Evolutionary conservation across 2,888 invertebrate genomes (phyloP).

Genomic region (Drosophila parthenogenetica): DNA sequence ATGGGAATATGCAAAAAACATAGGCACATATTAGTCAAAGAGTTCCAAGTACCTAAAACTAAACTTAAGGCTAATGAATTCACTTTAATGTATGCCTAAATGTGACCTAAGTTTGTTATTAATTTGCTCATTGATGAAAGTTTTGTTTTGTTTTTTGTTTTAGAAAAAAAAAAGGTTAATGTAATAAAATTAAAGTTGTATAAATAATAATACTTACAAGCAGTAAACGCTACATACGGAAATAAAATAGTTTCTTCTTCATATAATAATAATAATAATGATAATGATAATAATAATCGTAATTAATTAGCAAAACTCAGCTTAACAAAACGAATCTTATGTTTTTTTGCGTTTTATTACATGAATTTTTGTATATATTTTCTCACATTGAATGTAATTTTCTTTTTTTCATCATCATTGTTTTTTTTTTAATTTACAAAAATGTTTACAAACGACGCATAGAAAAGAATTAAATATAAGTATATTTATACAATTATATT

Average conservation of each 20-base stretch:
- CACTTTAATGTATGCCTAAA: constrained; percentile 49
- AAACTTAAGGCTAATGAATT: constrained; percentile 6
- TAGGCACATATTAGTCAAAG: constrained; percentile 43
- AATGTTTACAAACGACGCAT: constrained; percentile 75
- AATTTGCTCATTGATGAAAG: constrained; percentile 12
- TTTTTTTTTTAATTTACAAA: constrained; percentile 70
- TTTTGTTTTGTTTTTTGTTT: constrained; percentile 20
- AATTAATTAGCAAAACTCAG: constrained; percentile 44
- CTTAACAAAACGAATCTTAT: constrained; percentile 52
- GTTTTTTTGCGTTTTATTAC: constrained; percentile 78
- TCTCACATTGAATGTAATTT: constrained; percentile 72
- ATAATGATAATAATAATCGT: constrained; percentile 21
- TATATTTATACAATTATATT: constrained; percentile 49
- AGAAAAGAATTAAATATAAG: constrained; percentile 63
- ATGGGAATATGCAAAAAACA: constrained; percentile 13
- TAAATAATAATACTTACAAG: constrained; percentile 68
- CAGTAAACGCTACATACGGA: constrained; percentile 57
- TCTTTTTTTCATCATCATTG: constrained; percentile 14
- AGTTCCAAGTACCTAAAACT: background rate
- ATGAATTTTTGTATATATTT: constrained; percentile 64
- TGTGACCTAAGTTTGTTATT: constrained; percentile 43
- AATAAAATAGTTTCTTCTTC: constrained; percentile 38
- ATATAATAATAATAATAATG: constrained; percentile 18
- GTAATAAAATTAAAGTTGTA: constrained; percentile 26
- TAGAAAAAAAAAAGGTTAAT: constrained; percentile 16